Evolutionary conservation across 2,113 vertebrate species (phyloP).

Genomic region (Lasiurus cinereus): DNA sequence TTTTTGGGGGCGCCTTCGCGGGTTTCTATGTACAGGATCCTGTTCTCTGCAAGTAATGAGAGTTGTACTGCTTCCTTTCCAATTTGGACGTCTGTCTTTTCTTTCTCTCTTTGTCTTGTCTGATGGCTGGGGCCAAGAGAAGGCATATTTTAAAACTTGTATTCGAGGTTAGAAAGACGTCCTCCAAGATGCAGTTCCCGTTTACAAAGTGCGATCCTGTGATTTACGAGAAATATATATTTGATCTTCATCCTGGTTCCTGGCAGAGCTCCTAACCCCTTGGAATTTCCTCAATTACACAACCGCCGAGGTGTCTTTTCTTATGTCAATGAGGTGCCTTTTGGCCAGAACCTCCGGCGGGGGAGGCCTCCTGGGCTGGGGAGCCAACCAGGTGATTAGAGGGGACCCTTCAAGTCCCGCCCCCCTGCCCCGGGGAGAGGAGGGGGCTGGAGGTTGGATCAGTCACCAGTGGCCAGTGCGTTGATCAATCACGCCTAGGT

Average conservation of each 20-base stretch:
- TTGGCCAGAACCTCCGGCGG: neutral
- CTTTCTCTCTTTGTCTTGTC: neutral
- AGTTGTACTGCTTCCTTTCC: neutral
- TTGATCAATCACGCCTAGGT: neutral
- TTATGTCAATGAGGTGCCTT: constrained; percentile 23
- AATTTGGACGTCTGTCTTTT: neutral
- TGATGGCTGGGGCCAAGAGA: constrained; percentile 13
- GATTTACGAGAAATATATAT: neutral
- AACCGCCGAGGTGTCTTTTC: constrained; percentile 52
- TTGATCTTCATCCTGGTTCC: neutral
- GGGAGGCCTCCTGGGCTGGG: neutral
- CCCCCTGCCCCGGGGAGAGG: neutral
- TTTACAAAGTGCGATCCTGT: constrained; percentile 37
- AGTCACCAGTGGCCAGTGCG: neutral
- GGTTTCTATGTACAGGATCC: neutral
- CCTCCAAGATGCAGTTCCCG: constrained; percentile 14
- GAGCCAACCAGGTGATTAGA: neutral
- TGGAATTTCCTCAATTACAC: constrained; percentile 3
- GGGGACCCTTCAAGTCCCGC: neutral
- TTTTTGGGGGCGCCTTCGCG: neutral
- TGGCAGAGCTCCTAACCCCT: neutral
- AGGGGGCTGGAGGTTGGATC: constrained; percentile 9
- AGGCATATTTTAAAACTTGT: constrained; percentile 20
- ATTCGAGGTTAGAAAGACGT: constrained; percentile 43
- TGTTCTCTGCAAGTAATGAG: neutral